Percentiles rank a stretch among this genome's conserved stretches.
phyloP scores from a whole-genome alignment of 2,113 vertebrate species.

The Apteryx mantelli region DNA sequence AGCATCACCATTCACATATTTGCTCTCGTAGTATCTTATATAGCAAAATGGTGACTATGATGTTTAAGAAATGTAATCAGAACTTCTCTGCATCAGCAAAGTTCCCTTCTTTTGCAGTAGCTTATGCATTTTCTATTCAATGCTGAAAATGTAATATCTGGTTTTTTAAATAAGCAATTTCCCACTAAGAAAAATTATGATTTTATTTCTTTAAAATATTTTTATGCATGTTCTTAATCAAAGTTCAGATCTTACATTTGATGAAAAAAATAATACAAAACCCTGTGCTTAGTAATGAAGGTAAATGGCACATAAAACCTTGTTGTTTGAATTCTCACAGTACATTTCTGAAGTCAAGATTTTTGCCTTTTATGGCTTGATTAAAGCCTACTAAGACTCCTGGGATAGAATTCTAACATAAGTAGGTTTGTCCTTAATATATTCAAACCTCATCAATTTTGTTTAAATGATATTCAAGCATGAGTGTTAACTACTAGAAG shows the following conservation, averaged over 20 bases:
- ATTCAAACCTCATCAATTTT: constrained; percentile 57
- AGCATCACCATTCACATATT: not conserved
- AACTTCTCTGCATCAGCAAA: not conserved
- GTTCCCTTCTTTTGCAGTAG: not conserved
- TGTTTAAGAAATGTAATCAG: not conserved
- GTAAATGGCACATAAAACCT: not conserved
- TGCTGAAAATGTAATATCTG: not conserved
- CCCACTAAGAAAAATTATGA: not conserved
- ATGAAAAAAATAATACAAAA: not conserved
- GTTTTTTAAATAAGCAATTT: not conserved
- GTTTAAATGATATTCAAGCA: constrained; percentile 44
- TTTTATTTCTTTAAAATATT: not conserved
- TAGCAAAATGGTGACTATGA: not conserved
- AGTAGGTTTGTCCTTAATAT: constrained; percentile 38
- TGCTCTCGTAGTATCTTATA: not conserved
- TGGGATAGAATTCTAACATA: not conserved
- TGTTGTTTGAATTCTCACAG: not conserved
- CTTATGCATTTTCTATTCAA: not conserved
- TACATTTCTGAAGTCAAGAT: constrained; percentile 1
- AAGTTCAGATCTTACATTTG: not conserved
- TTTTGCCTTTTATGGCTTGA: constrained; percentile 19
- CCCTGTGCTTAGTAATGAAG: not conserved
- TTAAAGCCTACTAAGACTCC: not conserved
- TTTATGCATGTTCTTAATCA: not conserved
- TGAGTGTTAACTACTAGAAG: constrained; percentile 38